These are phyloP conservation scores for Lasioglossum pauxillum DNA, from an alignment of 2,888 invertebrate genomes.

Conservation along the genomic window DNA sequence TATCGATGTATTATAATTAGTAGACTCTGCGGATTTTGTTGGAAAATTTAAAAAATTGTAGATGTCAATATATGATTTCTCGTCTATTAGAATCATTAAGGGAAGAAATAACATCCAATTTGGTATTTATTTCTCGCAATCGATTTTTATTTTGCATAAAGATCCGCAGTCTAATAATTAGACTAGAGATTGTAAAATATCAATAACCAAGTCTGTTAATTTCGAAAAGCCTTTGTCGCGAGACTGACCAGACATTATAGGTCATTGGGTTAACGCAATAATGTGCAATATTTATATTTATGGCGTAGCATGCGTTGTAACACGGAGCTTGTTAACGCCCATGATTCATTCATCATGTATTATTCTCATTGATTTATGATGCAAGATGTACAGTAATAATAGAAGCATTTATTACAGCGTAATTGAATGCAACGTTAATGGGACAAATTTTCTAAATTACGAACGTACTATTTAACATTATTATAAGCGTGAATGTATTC, in stretches of 20 bases:
- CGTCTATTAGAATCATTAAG: too few species aligned
- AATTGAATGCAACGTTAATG: background rate
- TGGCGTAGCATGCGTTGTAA: background rate
- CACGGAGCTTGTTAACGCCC: background rate
- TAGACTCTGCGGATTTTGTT: background rate
- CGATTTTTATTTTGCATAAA: too few species aligned
- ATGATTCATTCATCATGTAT: background rate
- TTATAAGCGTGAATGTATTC: background rate
- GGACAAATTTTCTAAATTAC: background rate
- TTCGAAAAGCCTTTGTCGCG: background rate
- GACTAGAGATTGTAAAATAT: background rate
- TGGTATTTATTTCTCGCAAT: too few species aligned
- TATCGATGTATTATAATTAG: background rate
- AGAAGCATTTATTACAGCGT: background rate
- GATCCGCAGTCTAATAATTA: background rate
- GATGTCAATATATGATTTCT: too few species aligned
- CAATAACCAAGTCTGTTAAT: background rate
- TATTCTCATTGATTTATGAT: background rate
- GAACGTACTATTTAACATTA: background rate
- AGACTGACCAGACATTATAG: background rate
- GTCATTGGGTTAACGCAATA: background rate
- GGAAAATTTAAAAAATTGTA: too few species aligned
- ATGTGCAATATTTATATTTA: background rate
- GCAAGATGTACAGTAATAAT: background rate
- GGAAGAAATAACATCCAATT: too few species aligned